Base-by-base conservation (phyloP, 2,888 invertebrate genomes). In the Heliconius aoede region DNA sequence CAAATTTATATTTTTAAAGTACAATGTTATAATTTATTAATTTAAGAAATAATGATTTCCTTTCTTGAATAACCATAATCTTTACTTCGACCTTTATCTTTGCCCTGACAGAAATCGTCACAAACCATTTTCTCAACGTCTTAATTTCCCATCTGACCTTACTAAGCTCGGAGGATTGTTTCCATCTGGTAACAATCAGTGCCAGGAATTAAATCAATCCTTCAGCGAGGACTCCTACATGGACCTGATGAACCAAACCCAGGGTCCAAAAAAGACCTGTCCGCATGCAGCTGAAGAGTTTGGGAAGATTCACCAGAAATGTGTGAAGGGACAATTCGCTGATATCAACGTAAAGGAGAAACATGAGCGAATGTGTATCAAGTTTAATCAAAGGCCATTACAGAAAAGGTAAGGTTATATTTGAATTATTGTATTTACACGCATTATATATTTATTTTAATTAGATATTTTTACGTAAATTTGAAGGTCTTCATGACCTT, bases 71-170 rank as follows among this genome's bases (percentile, higher is more conserved):
- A 71, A 58, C 58, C 55, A 71, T 58, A 55, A 58, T 24, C 55
- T 60, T 32, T 46, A 68, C 51, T 28, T 68, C 40, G 26, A 46
- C 83, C 86, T 87, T 89, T 88, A 86, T 90, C 90, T 92, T 89
- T 89, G 86, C 86, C 85, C 86, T 91, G 91, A 91, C 94, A 95
- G 95, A 94, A 93, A 91, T 84, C 93, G 89, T 81, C 92, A 92
- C 89, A 94, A 92, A 91, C 91, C 94, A 90, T 95, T 94, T 90
- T 93, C 94, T 87, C 93, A 94, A 87, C 94, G 94, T 88, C 94
- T 93, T 83, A 92, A 94, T 90, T 94, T 94, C 85, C 93, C 94
- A 84, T 91, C 93, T 86, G 94, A 94, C 90, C 85, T 95, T 84
- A 90, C 92, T 83, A 94, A 94, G 85, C 94, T 91, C 79, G 94